phyloP scores from a whole-genome alignment of 1,140 invertebrate species.

The Thaumatotibia leucotreta region DNA sequence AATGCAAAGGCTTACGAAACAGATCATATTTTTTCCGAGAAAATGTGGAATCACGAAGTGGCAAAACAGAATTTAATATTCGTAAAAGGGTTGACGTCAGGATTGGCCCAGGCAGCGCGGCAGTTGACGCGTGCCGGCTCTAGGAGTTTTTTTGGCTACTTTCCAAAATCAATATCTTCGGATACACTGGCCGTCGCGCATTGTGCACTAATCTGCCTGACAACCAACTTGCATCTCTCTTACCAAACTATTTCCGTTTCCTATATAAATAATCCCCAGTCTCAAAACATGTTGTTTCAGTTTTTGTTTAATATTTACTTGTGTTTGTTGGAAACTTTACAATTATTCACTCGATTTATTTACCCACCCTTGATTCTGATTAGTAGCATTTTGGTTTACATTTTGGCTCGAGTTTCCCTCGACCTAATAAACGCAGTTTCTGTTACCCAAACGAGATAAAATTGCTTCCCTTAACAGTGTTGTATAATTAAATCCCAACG shows the following conservation, averaged over 20 bases:
- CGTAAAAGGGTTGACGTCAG: slow-evolving; percentile 72
- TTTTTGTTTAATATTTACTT: not conserved
- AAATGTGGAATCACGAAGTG: slow-evolving; percentile 68
- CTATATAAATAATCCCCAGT: not conserved
- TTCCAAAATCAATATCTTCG: slow-evolving; percentile 75
- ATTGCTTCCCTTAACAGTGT: slow-evolving; percentile 1
- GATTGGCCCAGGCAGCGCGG: slow-evolving; percentile 53
- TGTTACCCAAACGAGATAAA: slow-evolving; percentile 14
- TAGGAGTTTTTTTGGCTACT: slow-evolving; percentile 73
- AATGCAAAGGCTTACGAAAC: slow-evolving; percentile 46
- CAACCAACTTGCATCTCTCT: slow-evolving; percentile 21
- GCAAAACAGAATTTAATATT: slow-evolving; percentile 77
- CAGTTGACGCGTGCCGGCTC: slow-evolving; percentile 71
- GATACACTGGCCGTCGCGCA: slow-evolving; percentile 65
- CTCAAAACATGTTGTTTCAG: not conserved
- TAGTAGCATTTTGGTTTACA: slow-evolving; percentile 12
- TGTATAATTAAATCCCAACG: slow-evolving; percentile 12
- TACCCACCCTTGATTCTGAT: not conserved
- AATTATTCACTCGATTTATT: not conserved
- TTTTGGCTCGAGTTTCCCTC: slow-evolving; percentile 4
- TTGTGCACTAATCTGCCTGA: slow-evolving; percentile 68
- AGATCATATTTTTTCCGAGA: slow-evolving; percentile 59
- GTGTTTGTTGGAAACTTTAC: not conserved
- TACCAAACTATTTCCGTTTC: not conserved
- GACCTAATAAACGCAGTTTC: slow-evolving; percentile 12